phyloP scores from a whole-genome alignment of 2,113 vertebrate species.

The Rhadina sibilatrix region DNA sequence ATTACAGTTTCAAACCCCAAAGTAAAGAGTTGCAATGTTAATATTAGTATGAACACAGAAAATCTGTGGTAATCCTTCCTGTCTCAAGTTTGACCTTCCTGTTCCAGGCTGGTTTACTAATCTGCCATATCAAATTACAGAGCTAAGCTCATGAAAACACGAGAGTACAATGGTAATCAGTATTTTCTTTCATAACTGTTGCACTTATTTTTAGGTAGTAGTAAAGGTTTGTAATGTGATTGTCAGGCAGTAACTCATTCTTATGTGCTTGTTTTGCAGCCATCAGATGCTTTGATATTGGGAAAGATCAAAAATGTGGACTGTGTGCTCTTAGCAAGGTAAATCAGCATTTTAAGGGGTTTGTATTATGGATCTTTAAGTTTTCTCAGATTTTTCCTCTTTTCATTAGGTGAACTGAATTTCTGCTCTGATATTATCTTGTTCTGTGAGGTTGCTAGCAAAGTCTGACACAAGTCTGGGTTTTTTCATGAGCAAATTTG shows the following conservation, averaged over 20 bases:
- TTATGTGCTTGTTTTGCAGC: conserved; percentile 73
- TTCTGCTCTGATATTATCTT: not conserved
- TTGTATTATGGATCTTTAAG: not conserved
- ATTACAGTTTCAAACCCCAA: not conserved
- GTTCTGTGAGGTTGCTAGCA: not conserved
- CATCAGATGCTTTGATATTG: conserved; percentile 91
- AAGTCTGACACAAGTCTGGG: not conserved
- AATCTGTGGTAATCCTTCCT: not conserved
- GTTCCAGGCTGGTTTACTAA: not conserved
- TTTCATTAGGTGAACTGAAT: not conserved
- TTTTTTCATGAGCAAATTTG: not conserved
- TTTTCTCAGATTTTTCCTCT: not conserved
- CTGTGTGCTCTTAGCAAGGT: conserved; percentile 95
- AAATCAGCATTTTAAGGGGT: not conserved
- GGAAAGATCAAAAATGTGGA: conserved; percentile 96
- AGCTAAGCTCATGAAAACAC: not conserved
- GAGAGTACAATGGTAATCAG: not conserved
- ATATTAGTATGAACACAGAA: not conserved
- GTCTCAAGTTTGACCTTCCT: not conserved
- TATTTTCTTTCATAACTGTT: not conserved
- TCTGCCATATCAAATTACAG: not conserved
- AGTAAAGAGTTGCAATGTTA: not conserved
- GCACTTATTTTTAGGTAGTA: not conserved
- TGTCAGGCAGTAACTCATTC: not conserved
- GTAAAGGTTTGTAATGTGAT: not conserved